Conservation (phyloP, 2,797 vertebrate species). For the Mus minutoides region DNA sequence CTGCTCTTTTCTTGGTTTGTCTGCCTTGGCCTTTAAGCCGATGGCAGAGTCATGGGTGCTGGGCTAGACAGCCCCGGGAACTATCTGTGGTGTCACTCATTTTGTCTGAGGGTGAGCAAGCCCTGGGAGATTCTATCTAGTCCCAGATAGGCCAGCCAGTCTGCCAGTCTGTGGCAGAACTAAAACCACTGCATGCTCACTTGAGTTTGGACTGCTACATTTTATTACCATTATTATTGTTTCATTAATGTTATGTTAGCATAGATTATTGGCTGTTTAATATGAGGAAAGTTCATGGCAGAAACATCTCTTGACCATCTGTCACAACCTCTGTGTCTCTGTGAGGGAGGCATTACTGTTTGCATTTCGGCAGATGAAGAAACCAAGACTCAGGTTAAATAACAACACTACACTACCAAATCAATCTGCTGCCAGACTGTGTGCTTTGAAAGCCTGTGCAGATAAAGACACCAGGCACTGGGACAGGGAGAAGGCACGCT, state of each 20-base stretch:
- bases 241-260: slow-evolving; percentile 6
- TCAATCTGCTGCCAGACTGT: neutral
- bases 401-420: neutral
- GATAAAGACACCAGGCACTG: neutral
- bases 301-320: neutral
- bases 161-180: neutral
- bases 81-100: neutral
- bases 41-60: neutral
- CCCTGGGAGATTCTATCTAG: neutral
- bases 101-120: slow-evolving; percentile 13
- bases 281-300: neutral
- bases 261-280: neutral
- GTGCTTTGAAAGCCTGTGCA: neutral
- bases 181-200: neutral
- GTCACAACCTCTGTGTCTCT: neutral
- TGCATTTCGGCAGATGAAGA: slow-evolving; percentile 22
- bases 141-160: neutral
- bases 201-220: neutral
- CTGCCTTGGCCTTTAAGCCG: slow-evolving; percentile 25
- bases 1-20: slow-evolving; percentile 31
- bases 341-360: neutral
- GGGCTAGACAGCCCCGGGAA: neutral
- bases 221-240: neutral
- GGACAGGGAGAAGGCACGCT: neutral
- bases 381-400: neutral